Base-by-base conservation (phyloP, 2,113 vertebrate species). In the Takifugu bimaculatus region DNA sequence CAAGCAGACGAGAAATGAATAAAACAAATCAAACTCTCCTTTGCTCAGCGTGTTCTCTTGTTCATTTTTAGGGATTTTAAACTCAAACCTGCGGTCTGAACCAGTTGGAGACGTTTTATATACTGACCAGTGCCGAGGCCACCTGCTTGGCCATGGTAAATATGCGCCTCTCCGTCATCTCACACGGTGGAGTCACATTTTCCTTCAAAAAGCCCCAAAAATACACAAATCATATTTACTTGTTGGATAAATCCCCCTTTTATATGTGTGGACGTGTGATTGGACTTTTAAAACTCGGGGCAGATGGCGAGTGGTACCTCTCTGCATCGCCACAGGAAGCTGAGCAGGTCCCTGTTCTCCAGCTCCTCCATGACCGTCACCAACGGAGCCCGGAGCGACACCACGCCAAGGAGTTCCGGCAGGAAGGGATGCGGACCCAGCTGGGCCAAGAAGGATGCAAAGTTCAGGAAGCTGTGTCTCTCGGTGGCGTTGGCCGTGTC, bases 401-500 rank as follows among this genome's bases (percentile, higher is more conserved):
- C 86, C 29, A 92, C 89, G 1, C 91, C 91, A 1, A 92, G 83
- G 4, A 92, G 83, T 71, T 90, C 89, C 0, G 90, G 90, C 65
- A 92, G 77, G 75, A 92, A 91, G 2, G 91, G 91, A 57, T 92
- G 88, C 1, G 89, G 85, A n/a, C 91, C 89, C 14, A 92, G 79
- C 84, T 91, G 85, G 10, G 88, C 70, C 80, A 92, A 72, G 76
- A 92, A 92, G 50, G 89, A 89, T 0, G 91, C 90, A 48, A 92
- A 91, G 25, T 84, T 89, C 54, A 91, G 78, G 78, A 92, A 92
- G 57, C 5, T 77, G 65, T 92, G 86, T 50, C 81, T 80, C 51
- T 92, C 90, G 11, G 62, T 53, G 53, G 79, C 82, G 42, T 82
- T 84, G 2, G 91, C 91, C 1, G 85, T 82, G 67, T 91, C 91